phyloP scores from a whole-genome alignment of 30 jellyfish, hydroid and myxozoan genomes.

The Aurelia sp. region DNA sequence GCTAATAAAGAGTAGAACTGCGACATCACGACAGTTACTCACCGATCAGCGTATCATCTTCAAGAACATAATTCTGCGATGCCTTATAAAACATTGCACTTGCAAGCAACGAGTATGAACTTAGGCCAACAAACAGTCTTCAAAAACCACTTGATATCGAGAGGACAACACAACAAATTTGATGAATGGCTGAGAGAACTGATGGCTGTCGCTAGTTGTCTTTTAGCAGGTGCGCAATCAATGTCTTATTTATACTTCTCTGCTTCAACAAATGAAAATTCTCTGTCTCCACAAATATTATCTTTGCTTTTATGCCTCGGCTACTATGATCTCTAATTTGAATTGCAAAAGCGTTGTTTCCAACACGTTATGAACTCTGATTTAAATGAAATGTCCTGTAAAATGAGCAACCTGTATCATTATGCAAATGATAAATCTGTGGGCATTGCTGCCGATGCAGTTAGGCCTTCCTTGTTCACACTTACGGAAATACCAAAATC shows the following conservation, averaged over 20 bases:
- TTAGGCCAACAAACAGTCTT: no score
- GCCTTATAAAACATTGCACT: constrained; percentile 48
- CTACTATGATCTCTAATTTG: background rate
- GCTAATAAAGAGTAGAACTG: no score
- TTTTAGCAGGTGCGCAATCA: constrained; percentile 11
- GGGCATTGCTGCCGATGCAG: no score
- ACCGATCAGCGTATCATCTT: constrained; percentile 30
- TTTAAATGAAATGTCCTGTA: no score
- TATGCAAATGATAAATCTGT: no score
- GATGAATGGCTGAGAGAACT: no score
- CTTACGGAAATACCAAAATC: no score
- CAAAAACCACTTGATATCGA: no score
- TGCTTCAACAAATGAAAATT: background rate
- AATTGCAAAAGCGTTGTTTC: background rate
- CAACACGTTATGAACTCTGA: background rate
- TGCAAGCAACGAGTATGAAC: no score
- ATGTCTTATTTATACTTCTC: background rate
- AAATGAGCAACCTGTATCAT: no score
- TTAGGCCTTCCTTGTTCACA: no score
- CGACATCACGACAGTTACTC: background rate
- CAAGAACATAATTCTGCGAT: constrained; percentile 52
- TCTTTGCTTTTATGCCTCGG: constrained; percentile 15
- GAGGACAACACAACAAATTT: no score
- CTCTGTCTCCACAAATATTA: constrained; percentile 16
- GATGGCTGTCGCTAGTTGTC: background rate